Conservation (phyloP, 2,113 vertebrate genomes). For the Porphyrio hochstetteri region DNA sequence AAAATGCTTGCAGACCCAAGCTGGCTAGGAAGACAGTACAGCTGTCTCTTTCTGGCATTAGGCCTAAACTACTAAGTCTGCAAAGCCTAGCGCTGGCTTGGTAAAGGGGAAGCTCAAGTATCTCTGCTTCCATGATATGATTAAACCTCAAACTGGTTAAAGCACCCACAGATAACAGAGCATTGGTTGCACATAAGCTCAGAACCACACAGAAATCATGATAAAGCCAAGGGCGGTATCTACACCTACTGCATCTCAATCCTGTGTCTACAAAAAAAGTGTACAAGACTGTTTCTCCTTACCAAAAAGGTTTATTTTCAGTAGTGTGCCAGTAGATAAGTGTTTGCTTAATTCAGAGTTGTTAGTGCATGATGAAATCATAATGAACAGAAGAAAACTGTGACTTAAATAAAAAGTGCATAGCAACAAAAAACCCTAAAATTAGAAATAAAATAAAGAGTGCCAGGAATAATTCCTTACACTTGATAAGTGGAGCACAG, state of each 20-base stretch:
- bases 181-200: not conserved
- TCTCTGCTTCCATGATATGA: not conserved
- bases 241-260: not conserved
- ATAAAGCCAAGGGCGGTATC: not conserved
- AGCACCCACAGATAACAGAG: not conserved
- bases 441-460: not conserved
- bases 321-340: not conserved
- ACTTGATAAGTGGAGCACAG: not conserved
- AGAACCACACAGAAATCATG: not conserved
- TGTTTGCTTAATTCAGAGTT: not conserved
- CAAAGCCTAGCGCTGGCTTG: not conserved
- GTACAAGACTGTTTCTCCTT: not conserved
- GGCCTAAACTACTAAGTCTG: not conserved
- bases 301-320: not conserved
- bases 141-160: not conserved
- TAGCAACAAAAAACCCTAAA: not conserved
- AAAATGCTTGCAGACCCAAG: not conserved
- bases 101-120: not conserved
- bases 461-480: not conserved
- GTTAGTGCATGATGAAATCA: not conserved
- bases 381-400: not conserved
- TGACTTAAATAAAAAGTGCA: not conserved
- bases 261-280: not conserved
- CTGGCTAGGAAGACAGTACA: slow-evolving; percentile 15
- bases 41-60: not conserved